Conservation (phyloP, 2,113 vertebrate genomes). For the Callionymus lyra region DNA sequence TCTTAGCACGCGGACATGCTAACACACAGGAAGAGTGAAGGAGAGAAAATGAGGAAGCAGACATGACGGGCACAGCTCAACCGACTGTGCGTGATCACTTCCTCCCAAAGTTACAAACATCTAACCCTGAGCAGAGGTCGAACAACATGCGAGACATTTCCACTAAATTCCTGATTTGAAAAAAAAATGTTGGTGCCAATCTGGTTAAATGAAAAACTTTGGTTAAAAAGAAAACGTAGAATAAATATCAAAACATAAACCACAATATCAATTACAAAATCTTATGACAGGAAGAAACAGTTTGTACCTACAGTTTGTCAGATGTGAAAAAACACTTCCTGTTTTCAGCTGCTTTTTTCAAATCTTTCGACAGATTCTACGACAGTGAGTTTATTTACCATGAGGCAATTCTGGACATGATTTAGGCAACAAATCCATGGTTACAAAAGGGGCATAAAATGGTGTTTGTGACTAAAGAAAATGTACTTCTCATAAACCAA, state of each 20-base stretch:
- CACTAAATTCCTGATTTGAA: too few species aligned
- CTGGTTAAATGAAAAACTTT: background rate
- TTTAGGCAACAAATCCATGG: too few species aligned
- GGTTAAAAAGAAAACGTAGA: background rate
- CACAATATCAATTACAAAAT: too few species aligned
- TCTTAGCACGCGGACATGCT: too few species aligned
- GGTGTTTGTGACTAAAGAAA: too few species aligned
- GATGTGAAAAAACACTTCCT: conserved; percentile 58
- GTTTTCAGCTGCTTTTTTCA: conserved; percentile 61
- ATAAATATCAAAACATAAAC: too few species aligned
- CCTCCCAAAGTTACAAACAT: conserved; percentile 27
- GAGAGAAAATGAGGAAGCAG: conserved; percentile 48
- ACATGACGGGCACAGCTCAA: conserved; percentile 41
- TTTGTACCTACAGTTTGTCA: conserved; percentile 29
- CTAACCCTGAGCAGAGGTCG: conserved; percentile 9
- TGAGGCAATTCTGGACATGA: too few species aligned
- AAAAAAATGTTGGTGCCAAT: background rate
- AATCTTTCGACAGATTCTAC: conserved; percentile 46
- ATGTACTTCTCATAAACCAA: too few species aligned
- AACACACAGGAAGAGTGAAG: conserved; percentile 2
- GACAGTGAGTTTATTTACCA: too few species aligned
- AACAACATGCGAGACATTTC: background rate
- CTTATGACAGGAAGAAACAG: conserved; percentile 7
- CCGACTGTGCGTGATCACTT: conserved; percentile 48
- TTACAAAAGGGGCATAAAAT: too few species aligned